A percentile compares a stretch with the other conserved stretches of the same genome.
phyloP scores from a whole-genome alignment of 2,888 invertebrate species.

The Matsumyia berberina region DNA sequence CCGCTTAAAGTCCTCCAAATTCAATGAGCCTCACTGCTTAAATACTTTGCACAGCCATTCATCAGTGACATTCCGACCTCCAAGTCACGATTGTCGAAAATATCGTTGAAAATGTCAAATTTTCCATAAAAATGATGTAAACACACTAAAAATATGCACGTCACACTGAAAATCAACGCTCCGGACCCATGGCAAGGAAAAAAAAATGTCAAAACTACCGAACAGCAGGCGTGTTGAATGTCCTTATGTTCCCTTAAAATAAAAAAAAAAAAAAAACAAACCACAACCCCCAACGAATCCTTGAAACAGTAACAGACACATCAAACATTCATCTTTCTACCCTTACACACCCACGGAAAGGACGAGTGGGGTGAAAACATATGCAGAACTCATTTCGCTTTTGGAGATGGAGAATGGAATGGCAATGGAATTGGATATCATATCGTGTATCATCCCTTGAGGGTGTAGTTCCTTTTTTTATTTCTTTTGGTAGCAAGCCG shows the following conservation, averaged over 20 bases:
- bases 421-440: slow-evolving; percentile 75
- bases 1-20: too few relatives aligned
- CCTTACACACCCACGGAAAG: neutral
- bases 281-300: slow-evolving; percentile 18
- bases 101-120: slow-evolving; percentile 47
- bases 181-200: neutral
- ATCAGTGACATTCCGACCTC: slow-evolving; percentile 21
- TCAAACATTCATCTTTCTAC: slow-evolving; percentile 65
- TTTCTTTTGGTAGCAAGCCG: slow-evolving; percentile 56
- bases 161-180: neutral
- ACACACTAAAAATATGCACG: slow-evolving; percentile 19
- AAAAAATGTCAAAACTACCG: slow-evolving; percentile 52
- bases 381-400: slow-evolving; percentile 66
- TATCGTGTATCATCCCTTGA: slow-evolving; percentile 69
- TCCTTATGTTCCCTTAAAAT: slow-evolving; percentile 26
- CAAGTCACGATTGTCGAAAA: slow-evolving; percentile 41
- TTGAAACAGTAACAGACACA: slow-evolving; percentile 66
- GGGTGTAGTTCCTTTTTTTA: slow-evolving; percentile 37
- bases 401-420: slow-evolving; percentile 50
- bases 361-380: slow-evolving; percentile 29
- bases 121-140: slow-evolving; percentile 58
- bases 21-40: too few relatives aligned
- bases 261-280: slow-evolving; percentile 18
- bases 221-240: slow-evolving; percentile 59
- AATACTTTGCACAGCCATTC: too few relatives aligned